Percentiles rank a stretch among this genome's conserved stretches.
phyloP scores from a whole-genome alignment of 2,113 vertebrate genomes.

The Paedocypris sp. region DNA sequence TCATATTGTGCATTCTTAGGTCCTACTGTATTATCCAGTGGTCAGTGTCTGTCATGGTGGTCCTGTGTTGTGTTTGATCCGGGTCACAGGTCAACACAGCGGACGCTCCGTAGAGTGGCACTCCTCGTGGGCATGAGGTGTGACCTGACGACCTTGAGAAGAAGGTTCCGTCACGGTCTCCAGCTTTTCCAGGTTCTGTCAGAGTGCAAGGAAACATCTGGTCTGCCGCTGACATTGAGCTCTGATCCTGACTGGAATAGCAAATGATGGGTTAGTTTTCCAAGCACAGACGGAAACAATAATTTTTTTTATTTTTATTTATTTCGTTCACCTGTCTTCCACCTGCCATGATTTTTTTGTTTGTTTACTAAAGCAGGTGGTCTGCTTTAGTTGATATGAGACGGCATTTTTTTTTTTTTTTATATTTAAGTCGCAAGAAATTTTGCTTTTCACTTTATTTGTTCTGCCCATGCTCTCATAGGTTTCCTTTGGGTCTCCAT shows the following conservation, averaged over 20 bases:
- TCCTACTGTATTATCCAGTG: too few relatives aligned
- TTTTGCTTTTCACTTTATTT: too few relatives aligned
- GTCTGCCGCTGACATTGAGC: constrained; percentile 46
- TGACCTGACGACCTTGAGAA: not conserved
- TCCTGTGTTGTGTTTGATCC: too few relatives aligned
- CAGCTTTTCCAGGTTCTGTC: not conserved
- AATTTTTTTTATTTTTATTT: constrained; percentile 37
- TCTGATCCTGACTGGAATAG: constrained; percentile 42
- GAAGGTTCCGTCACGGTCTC: not conserved
- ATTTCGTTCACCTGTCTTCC: constrained; percentile 15
- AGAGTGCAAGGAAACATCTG: constrained; percentile 27
- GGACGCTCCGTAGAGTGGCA: too few relatives aligned
- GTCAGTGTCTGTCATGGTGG: too few relatives aligned
- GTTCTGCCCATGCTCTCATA: too few relatives aligned
- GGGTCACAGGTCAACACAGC: too few relatives aligned
- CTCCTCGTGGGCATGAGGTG: not conserved
- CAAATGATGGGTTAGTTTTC: constrained; percentile 57
- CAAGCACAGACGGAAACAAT: constrained; percentile 31
- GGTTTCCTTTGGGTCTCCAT: too few relatives aligned
- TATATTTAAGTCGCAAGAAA: too few relatives aligned
- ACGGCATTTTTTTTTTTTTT: not conserved
- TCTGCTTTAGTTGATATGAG: not conserved
- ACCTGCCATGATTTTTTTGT: not conserved
- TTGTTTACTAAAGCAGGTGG: constrained; percentile 19
- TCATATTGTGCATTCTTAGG: too few relatives aligned